Base-by-base conservation (phyloP, 2,888 invertebrate species). In the Cryptocheilus praepositus region DNA sequence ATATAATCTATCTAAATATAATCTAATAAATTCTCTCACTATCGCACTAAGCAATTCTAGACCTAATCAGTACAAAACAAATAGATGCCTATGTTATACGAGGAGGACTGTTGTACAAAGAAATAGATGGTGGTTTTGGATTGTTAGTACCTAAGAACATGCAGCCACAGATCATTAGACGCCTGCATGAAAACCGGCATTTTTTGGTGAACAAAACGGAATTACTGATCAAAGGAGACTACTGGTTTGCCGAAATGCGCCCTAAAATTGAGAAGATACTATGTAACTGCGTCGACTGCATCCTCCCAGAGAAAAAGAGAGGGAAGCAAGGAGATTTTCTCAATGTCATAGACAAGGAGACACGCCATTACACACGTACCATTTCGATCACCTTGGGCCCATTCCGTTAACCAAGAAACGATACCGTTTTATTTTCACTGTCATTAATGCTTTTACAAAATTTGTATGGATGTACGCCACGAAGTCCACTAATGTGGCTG, bases 241-340 rank as follows among this genome's bases (percentile, higher is more conserved):
- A 28, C 16, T 54, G 54, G 25, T 54, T 54, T n/a, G 0, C 21
- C 1, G 3, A n/a, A 11, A 28, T 54, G 25, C 15, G n/a, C 1
- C 13, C 7, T 1, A 54, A 54, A 28, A n/a, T 54, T 3, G 54
- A 54, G n/a, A 54, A 28, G n/a, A 11, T 28, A 4, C 16, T 54
- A 2, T 1, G 28, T 2, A 54, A 22, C 11, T 54, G 54, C n/a
- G 25, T 54, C 0, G n/a, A 0, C 5, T 54, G 54, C 16, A 22
- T 54, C 1, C 7, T 54, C 2, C 16, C 54, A 1, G 28, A 25
- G n/a, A 5, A 16, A 7, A 54, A 28, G 11, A 11, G 28, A 19
- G 63, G 67, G 0, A 71, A 67, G 45, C 67, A 69, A 22, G 69
- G 64, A 15, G 63, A 36, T 15, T 53, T 75, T 1, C 49, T n/a